Base-by-base conservation (phyloP, 2,888 invertebrate species). In the Nemurella pictetii region DNA sequence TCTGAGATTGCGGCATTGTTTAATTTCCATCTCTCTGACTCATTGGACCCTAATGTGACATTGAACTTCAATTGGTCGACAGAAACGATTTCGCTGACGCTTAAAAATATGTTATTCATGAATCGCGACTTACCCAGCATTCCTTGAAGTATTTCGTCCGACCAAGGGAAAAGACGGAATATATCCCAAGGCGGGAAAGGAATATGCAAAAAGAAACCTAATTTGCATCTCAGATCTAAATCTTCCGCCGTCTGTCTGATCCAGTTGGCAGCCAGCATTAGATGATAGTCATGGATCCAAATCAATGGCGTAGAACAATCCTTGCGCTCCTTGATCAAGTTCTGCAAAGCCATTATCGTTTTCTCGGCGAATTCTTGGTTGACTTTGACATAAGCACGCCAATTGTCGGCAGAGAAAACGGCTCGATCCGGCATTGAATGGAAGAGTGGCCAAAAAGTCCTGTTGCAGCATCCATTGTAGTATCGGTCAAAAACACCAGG, bases 151-250 rank as follows among this genome's bases (percentile, higher is more conserved):
- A 98, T 95, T 91, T 97, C 97, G 90, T 97, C 97, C n/a, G 96
- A 95, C 96, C 97, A 97, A 0, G 97, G 97, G 88, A 98, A 95
- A 83, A 97, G 91, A 86, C 97, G 92, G 90, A 96, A 97, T 87
- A 97, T 97, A 89, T 98, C 98, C 96, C 97, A 98, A 20, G 97
- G 95, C 20, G 97, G 97, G 90, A 98, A 98, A 0, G 98, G 98
- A 88, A 98, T 98, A 91, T 98, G 98, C 86, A 98, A 92, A 91
- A 98, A 98, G 92, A 98, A 98, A 32, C 97, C 97, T 87, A 98
- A 91, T 89, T 96, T 96, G 89, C 95, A 95, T 86, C 93, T 93
- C 29, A 97, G 91, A 85, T 94, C 93, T 87, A 94, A 94, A 88
- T 96, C 96, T 88, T 96, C 96, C 0, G 95, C 95, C 26, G 93